These are phyloP conservation scores for Cartodere bifasciata DNA, from an alignment of 2,888 invertebrate species.

Conservation along the genomic window DNA sequence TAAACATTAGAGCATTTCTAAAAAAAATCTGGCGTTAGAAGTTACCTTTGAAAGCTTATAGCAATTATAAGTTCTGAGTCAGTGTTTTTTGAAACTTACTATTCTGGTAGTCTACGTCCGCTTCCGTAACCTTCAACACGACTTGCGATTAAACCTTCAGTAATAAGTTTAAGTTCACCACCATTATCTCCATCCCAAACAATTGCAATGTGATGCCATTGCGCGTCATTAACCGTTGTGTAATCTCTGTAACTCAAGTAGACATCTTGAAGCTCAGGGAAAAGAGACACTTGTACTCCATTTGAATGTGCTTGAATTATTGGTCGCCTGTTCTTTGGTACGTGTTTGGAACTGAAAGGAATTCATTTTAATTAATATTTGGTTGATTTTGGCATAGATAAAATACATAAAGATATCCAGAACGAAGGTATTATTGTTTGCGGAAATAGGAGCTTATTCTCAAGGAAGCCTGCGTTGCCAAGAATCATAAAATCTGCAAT, in stretches of 20 bases:
- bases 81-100: too few species aligned
- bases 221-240: slow-evolving; percentile 88
- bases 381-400: too few species aligned
- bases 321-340: slow-evolving; percentile 64
- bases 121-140: slow-evolving; percentile 80
- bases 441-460: too few species aligned
- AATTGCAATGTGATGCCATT: slow-evolving; percentile 92
- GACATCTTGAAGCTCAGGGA: slow-evolving; percentile 77
- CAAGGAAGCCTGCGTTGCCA: too few species aligned
- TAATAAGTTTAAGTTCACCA: slow-evolving; percentile 78
- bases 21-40: too few species aligned
- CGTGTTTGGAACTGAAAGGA: slow-evolving; percentile 56
- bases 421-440: too few species aligned
- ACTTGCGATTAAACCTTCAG: slow-evolving; percentile 92
- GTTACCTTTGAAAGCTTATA: too few species aligned
- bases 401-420: too few species aligned
- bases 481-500: too few species aligned
- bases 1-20: too few species aligned
- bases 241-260: slow-evolving; percentile 85
- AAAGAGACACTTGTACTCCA: slow-evolving; percentile 83
- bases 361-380: too few species aligned
- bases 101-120: slow-evolving; percentile 68
- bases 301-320: slow-evolving; percentile 85
- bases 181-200: slow-evolving; percentile 86
- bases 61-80: too few species aligned